These are phyloP conservation scores for Aradophagus sp. DNA, from an alignment of 1,140 invertebrate species.

Conservation along the genomic window DNA sequence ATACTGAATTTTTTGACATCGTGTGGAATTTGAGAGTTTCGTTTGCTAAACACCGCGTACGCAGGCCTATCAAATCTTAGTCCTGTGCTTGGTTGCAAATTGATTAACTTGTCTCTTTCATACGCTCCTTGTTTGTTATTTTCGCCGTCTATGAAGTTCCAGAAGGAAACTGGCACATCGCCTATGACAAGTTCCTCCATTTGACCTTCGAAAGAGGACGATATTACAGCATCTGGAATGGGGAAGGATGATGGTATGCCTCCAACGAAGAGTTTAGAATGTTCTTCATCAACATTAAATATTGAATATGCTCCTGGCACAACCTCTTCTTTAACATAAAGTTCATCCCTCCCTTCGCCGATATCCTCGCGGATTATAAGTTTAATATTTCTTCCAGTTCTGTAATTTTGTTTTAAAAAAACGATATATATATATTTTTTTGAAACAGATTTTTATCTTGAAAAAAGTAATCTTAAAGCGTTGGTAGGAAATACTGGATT, in stretches of 20 bases:
- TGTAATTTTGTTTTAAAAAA: slow-evolving; percentile 54
- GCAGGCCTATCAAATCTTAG: slow-evolving; percentile 91
- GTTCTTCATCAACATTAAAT: slow-evolving; percentile 89
- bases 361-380: slow-evolving; percentile 87
- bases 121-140: slow-evolving; percentile 84
- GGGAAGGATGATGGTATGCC: slow-evolving; percentile 85
- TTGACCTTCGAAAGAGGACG: slow-evolving; percentile 88
- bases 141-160: slow-evolving; percentile 92
- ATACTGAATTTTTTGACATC: slow-evolving; percentile 77
- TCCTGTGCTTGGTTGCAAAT: slow-evolving; percentile 80
- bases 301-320: slow-evolving; percentile 84
- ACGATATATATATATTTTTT: not conserved
- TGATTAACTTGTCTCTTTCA: slow-evolving; percentile 82
- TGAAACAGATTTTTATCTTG: too few species aligned
- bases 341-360: slow-evolving; percentile 77
- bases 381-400: slow-evolving; percentile 88
- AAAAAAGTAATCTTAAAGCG: too few species aligned
- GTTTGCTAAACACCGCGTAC: slow-evolving; percentile 82
- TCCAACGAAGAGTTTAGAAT: slow-evolving; percentile 92
- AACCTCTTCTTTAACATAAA: slow-evolving; percentile 77
- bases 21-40: slow-evolving; percentile 75
- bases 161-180: slow-evolving; percentile 91
- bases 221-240: slow-evolving; percentile 81
- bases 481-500: too few species aligned
- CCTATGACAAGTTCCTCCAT: slow-evolving; percentile 94